Percentiles rank a stretch among this genome's conserved stretches.
phyloP scores from a whole-genome alignment of 2,797 vertebrate genomes.

The Cirrhinus mrigala region DNA sequence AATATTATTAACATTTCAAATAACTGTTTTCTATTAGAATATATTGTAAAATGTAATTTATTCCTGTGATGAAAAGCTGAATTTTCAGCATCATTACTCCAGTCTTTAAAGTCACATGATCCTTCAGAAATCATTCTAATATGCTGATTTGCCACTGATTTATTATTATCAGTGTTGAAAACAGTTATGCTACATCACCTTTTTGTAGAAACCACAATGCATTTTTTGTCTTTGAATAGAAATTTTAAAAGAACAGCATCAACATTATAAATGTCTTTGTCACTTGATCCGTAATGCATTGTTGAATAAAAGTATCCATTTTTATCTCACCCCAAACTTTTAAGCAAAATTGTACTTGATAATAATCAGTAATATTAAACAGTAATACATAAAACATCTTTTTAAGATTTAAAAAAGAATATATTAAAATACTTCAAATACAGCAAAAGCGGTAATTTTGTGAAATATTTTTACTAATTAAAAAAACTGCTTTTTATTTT shows the following conservation, averaged over 20 bases:
- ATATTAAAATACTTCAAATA: too few species aligned
- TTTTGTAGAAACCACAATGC: not conserved
- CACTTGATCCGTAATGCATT: not conserved
- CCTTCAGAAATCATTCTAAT: not conserved
- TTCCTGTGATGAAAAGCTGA: not conserved
- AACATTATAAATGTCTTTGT: not conserved
- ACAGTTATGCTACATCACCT: not conserved
- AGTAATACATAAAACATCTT: not conserved
- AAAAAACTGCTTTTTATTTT: too few species aligned
- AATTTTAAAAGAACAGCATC: not conserved
- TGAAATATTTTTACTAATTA: too few species aligned
- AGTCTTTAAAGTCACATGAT: not conserved
- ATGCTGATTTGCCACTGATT: not conserved
- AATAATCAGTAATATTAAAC: not conserved
- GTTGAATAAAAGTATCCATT: not conserved
- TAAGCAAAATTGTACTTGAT: not conserved
- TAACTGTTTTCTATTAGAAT: too few species aligned
- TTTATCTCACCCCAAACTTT: too few species aligned
- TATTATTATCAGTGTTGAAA: not conserved
- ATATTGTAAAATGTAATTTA: not conserved
- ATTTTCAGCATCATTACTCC: not conserved
- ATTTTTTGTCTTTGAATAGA: not conserved
- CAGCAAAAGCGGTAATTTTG: too few species aligned
- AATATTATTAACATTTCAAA: not conserved
- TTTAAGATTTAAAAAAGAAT: too few species aligned